Evolutionary conservation across 2,113 vertebrate species (phyloP).

Genomic region (Tachysurus fulvidraco): DNA sequence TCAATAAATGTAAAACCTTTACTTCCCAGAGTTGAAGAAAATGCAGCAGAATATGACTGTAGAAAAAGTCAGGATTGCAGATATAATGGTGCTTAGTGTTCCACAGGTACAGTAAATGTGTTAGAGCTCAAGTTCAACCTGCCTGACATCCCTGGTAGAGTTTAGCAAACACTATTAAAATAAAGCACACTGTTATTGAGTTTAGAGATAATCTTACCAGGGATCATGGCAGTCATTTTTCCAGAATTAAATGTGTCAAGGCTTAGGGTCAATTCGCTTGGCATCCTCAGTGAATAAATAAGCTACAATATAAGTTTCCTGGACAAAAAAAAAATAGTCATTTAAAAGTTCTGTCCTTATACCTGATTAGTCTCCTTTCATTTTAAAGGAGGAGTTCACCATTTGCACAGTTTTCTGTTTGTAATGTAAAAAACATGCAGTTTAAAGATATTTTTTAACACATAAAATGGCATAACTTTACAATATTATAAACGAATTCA

Average conservation of each 20-base stretch:
- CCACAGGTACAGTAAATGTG: not conserved
- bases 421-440: not conserved
- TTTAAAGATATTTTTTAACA: not conserved
- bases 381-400: not conserved
- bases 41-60: not conserved
- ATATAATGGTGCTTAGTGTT: not conserved
- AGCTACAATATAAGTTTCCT: not conserved
- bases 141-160: not conserved
- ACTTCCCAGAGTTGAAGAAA: not conserved
- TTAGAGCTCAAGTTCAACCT: not conserved
- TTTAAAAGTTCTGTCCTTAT: not conserved
- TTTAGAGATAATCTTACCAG: not conserved
- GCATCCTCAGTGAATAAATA: not conserved
- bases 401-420: not conserved
- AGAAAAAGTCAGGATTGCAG: not conserved
- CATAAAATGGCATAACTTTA: no score
- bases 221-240: not conserved
- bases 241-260: not conserved
- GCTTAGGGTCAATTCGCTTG: not conserved
- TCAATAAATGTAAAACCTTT: not conserved
- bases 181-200: not conserved
- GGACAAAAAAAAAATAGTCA: not conserved
- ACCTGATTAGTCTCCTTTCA: not conserved
- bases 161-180: not conserved
- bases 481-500: not conserved